These are phyloP conservation scores for Drosophila ustulata DNA, from an alignment of 2,888 invertebrate species.

Conservation along the genomic window DNA sequence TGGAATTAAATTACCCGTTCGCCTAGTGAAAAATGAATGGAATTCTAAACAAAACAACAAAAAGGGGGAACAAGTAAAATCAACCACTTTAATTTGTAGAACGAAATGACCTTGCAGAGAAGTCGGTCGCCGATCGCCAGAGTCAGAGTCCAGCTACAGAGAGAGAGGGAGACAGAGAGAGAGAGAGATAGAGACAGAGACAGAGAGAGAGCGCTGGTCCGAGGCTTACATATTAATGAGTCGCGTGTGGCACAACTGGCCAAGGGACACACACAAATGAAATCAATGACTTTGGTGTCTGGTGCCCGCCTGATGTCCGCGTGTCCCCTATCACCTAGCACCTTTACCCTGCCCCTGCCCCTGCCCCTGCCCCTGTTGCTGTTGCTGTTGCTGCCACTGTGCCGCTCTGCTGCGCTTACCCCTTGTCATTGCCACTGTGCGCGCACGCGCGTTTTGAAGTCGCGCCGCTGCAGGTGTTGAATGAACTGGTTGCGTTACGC, in stretches of 20 bases:
- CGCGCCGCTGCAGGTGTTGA: constrained; percentile 72
- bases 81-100: constrained; percentile 61
- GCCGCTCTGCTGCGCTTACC: neutral
- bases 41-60: constrained; percentile 12
- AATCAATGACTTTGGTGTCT: constrained; percentile 63
- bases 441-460: constrained; percentile 64
- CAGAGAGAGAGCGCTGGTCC: constrained; percentile 11
- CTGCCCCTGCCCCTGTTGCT: neutral
- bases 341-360: constrained; percentile 32
- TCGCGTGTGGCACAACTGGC: constrained; percentile 55
- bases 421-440: constrained; percentile 40
- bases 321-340: constrained; percentile 61
- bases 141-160: neutral
- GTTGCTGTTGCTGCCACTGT: neutral
- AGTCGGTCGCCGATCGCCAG: constrained; percentile 18
- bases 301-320: constrained; percentile 43
- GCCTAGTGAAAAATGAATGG: constrained; percentile 8
- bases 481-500: constrained; percentile 74
- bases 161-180: neutral
- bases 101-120: constrained; percentile 61
- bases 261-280: constrained; percentile 44
- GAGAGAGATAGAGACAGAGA: neutral
- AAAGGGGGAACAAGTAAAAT: constrained; percentile 21
- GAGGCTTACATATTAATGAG: constrained; percentile 69
- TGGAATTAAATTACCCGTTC: constrained; percentile 9